Base-by-base conservation (phyloP, 2,113 vertebrate genomes). In the Caranx ignobilis region DNA sequence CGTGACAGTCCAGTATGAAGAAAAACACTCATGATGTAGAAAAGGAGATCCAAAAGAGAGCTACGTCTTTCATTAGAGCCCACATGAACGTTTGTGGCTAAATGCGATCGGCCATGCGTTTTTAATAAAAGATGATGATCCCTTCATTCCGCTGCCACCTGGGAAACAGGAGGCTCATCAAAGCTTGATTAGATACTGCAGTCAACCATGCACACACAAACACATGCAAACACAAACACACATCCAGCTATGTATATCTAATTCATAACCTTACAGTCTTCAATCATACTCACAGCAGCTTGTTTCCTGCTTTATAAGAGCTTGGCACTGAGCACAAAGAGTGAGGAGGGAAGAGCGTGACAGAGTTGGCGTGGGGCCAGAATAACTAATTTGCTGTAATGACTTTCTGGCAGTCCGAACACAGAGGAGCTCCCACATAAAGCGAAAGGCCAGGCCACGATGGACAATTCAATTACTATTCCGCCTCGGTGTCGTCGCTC, bases 381-480 rank as follows among this genome's bases (percentile, higher is more conserved):
- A 85, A 83, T 80, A 86, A 88, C 88, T 93, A 75, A 93, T 94
- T 90, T 87, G 89, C 87, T 85, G 79, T 91, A 93, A 94, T 93
- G 89, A 93, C 91, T 92, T 92, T 89, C 88, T 85, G 87, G 90
- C 84, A 83, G 74, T 60, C 67, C 35, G 86, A 87, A 87, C 76
- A 71, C 67, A 68, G 81, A 78, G 81, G 83, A 79, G 90, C 87
- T 85, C 83, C 84, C 45, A 71, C 82, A 88, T 88, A 81, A 88
- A 87, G 84, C 26, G 35, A 83, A 78, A 86, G 87, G 89, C 87
- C 67, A 48, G 64, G 83, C 81, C 75, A 81, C 61, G 66, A 50
- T 16, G 69, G 88, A 63, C 89, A 83, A 84, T 90, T 93, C 88
- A 89, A 91, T 92, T 92, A 89, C 82, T 57, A 75, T 73, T 66